These are phyloP conservation scores for Rousettus madagascariensis DNA, from an alignment of 2,797 vertebrate genomes.

Conservation along the genomic window DNA sequence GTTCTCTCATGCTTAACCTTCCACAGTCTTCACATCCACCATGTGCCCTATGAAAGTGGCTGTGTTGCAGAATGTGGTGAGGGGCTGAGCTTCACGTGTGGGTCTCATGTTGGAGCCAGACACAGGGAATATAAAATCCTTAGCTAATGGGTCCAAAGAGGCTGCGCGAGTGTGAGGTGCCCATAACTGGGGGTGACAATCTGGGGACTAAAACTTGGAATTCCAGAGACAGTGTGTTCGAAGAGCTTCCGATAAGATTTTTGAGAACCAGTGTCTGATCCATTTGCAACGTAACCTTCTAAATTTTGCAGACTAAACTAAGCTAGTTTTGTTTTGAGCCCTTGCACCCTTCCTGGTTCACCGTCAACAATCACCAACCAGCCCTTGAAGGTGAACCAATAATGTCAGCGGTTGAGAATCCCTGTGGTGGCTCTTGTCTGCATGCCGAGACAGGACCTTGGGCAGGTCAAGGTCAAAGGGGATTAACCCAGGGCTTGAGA, in stretches of 20 bases:
- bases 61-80: accelerated
- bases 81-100: not conserved
- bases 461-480: not conserved
- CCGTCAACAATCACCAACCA: not conserved
- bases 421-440: not conserved
- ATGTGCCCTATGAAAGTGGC: not conserved
- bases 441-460: not conserved
- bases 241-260: not conserved
- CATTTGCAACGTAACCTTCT: not conserved
- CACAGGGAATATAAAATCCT: not conserved
- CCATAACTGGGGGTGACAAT: not conserved
- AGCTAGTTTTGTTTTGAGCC: not conserved
- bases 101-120: not conserved
- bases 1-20: not conserved
- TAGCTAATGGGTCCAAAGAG: not conserved
- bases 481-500: not conserved
- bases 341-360: not conserved
- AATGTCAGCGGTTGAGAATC: not conserved
- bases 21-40: not conserved
- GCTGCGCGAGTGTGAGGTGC: not conserved
- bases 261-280: not conserved
- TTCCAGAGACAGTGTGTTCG: not conserved
- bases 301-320: not conserved
- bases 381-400: not conserved
- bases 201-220: not conserved